Base-by-base conservation (phyloP, 2,888 invertebrate genomes). In the Leucophenga maculata region DNA sequence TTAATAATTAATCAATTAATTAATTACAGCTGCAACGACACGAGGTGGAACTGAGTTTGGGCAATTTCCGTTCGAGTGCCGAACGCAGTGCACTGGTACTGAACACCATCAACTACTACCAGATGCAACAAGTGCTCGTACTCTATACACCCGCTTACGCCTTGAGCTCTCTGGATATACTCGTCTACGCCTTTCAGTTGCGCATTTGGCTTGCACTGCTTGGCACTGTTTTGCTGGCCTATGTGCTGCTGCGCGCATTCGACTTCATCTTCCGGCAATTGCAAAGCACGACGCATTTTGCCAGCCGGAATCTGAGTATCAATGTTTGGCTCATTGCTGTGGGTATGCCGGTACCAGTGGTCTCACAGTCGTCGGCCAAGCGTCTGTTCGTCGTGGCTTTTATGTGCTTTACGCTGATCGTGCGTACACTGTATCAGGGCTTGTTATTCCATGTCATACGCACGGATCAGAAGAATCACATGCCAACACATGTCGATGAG, bases 401-500 rank as follows among this genome's bases (percentile, higher is more conserved):
- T 8, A 62, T 62, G 46, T 14, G n/a, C 16, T 65, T 26, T 18
- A 26, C 65, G 4, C 31, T 65, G n/a, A 22, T 50, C n/a, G 14
- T 65, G 8, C 50, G 50, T 8, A 18, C 74, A 9, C 69, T 69
- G 1, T 79, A 80, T 26, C 77, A 80, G 60, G 77, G 75, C 0
- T 54, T 76, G 0, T 69, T 80, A 13, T 79, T 72, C 59, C 72
- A 77, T 20, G 75, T 77, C 32, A 68, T 80, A 0, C 74, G 66
- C 18, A 75, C 75, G 0, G 74, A 76, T 4, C 50, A 13, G 2
- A n/a, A 3, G 16, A 50, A 6, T 18, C 8, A 50, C 16, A 50
- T 50, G 50, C 50, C 50, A 18, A 50, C 16, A 16, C 50, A 18
- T 2, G n/a, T 50, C 50, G 50, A 50, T 50, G 50, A 50, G 72